These are phyloP conservation scores for Epistrophe eligans DNA, from an alignment of 2,888 invertebrate species.

Conservation along the genomic window DNA sequence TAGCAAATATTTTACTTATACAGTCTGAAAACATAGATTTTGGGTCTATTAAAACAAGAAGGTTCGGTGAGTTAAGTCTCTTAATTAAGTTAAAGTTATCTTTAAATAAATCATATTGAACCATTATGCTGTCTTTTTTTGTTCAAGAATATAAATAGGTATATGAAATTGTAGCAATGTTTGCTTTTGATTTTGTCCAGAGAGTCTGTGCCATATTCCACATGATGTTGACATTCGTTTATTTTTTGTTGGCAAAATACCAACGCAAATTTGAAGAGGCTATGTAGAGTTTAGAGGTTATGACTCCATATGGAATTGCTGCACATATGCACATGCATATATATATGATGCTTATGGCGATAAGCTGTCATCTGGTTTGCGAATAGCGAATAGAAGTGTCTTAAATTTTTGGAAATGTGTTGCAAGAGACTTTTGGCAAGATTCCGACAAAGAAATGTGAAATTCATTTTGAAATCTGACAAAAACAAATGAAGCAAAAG, in stretches of 20 bases:
- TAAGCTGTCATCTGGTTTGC: slow-evolving; percentile 66
- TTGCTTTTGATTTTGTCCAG: slow-evolving; percentile 24
- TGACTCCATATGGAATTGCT: slow-evolving; percentile 54
- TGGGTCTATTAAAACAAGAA: slow-evolving; percentile 27
- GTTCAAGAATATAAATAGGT: not conserved
- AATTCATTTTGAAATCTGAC: slow-evolving; percentile 40
- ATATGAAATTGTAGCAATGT: slow-evolving; percentile 1
- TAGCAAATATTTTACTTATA: slow-evolving; percentile 59
- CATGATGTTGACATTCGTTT: slow-evolving; percentile 25
- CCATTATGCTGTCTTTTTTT: not conserved
- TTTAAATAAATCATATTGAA: slow-evolving; percentile 60
- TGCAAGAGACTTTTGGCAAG: slow-evolving; percentile 65
- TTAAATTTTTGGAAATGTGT: slow-evolving; percentile 68
- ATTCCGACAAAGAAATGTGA: slow-evolving; percentile 47
- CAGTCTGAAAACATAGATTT: not conserved
- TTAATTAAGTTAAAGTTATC: slow-evolving; percentile 68
- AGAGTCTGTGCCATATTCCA: slow-evolving; percentile 19
- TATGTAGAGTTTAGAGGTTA: slow-evolving; percentile 24
- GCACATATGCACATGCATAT: not conserved
- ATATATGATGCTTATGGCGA: slow-evolving; percentile 46
- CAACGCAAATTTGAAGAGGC: slow-evolving; percentile 60
- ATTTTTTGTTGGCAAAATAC: slow-evolving; percentile 54
- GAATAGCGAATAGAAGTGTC: slow-evolving; percentile 57
- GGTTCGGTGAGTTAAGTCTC: slow-evolving; percentile 10
- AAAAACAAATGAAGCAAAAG: not conserved